Percentiles rank a stretch among this genome's conserved stretches.
Conservation (phyloP, 1,140 invertebrate genomes). For the Neodiprion fabricii region DNA sequence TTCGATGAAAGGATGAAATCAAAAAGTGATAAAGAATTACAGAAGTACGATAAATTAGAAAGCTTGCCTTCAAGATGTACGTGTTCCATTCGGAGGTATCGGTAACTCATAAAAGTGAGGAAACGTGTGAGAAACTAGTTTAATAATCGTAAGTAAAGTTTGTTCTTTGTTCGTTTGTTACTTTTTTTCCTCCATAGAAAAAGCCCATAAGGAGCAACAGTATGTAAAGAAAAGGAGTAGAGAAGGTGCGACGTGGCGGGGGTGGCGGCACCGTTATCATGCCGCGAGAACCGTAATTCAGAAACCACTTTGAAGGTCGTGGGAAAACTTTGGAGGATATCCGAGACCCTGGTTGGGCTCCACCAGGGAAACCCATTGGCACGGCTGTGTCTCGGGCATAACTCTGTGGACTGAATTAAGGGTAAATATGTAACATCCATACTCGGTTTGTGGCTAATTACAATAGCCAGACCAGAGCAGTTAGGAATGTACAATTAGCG, state of each 20-base stretch:
- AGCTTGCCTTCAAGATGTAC: neutral
- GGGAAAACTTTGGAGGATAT: neutral
- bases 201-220: neutral
- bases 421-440: neutral
- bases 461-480: neutral
- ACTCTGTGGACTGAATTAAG: neutral
- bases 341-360: neutral
- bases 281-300: neutral
- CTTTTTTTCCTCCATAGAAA: neutral
- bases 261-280: neutral
- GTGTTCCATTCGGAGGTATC: neutral
- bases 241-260: too few species aligned
- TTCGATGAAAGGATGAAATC: too few species aligned
- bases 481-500: neutral
- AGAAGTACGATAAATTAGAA: neutral
- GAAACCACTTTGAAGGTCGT: constrained; percentile 5
- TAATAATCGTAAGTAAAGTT: constrained; percentile 5
- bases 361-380: neutral
- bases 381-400: neutral
- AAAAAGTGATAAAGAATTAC: neutral
- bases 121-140: neutral
- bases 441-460: neutral
- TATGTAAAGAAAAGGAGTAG: neutral
- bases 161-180: neutral
- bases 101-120: neutral